Conservation (phyloP, 64 coral and sea anemone genomes). For the Montipora foliosa region DNA sequence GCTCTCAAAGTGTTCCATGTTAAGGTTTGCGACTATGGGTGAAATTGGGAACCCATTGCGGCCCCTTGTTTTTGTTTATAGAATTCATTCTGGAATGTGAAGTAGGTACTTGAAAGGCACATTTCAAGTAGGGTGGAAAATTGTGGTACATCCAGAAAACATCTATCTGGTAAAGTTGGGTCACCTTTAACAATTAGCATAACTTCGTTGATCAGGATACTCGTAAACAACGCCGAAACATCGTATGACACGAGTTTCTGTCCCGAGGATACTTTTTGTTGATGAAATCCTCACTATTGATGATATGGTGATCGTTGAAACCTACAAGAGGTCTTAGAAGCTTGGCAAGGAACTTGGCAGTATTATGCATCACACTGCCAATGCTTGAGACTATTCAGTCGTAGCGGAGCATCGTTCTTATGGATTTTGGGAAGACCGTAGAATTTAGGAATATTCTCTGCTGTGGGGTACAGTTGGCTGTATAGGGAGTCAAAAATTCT, state of each 20-base stretch:
- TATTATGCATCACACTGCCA: too few relatives aligned
- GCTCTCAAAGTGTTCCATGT: slow-evolving; percentile 63
- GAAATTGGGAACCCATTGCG: slow-evolving; percentile 48
- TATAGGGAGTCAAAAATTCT: too few relatives aligned
- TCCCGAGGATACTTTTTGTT: slow-evolving; percentile 25
- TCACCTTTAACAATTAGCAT: slow-evolving; percentile 14
- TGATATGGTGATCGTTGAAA: slow-evolving; percentile 8
- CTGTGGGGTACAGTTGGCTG: too few relatives aligned
- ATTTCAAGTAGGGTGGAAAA: not conserved
- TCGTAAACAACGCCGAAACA: too few relatives aligned
- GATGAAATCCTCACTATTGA: slow-evolving; percentile 36
- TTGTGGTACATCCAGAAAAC: not conserved
- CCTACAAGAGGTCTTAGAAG: not conserved
- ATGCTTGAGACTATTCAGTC: too few relatives aligned
- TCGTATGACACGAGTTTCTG: too few relatives aligned
- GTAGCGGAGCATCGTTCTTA: too few relatives aligned
- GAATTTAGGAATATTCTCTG: too few relatives aligned
- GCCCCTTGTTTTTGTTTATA: slow-evolving; percentile 37
- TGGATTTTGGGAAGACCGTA: too few relatives aligned
- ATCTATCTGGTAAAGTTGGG: not conserved
- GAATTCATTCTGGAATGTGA: slow-evolving; percentile 33
- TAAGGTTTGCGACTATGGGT: slow-evolving; percentile 30
- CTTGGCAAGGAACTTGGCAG: too few relatives aligned
- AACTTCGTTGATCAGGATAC: slow-evolving; percentile 7
- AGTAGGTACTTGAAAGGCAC: slow-evolving; percentile 49